Percentiles rank a stretch among this genome's conserved stretches.
Evolutionary conservation across 1,140 invertebrate genomes (phyloP).

Genomic region (Palaemon carinicauda): DNA sequence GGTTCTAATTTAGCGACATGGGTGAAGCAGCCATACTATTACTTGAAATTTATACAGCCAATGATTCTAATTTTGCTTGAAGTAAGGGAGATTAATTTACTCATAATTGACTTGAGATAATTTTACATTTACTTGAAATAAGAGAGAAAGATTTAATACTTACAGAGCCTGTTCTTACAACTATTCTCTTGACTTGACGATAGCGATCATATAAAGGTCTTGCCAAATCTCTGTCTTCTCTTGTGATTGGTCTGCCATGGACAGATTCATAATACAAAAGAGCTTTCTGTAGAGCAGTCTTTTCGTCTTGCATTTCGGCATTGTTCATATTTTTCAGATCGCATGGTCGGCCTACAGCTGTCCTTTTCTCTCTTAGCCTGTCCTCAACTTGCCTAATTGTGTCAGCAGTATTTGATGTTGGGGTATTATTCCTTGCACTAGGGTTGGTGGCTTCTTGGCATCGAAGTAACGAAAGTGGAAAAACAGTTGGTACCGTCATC

Average conservation of each 20-base stretch:
- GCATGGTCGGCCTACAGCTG: slow-evolving; percentile 72
- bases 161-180: slow-evolving; percentile 74
- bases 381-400: slow-evolving; percentile 67
- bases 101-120: no score
- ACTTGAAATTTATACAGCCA: background rate
- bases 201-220: slow-evolving; percentile 90
- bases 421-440: background rate
- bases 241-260: slow-evolving; percentile 82
- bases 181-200: slow-evolving; percentile 81
- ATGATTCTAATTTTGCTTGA: no score
- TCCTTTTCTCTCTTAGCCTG: slow-evolving; percentile 78
- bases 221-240: slow-evolving; percentile 85
- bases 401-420: slow-evolving; percentile 33
- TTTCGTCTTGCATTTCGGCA: slow-evolving; percentile 86
- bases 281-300: slow-evolving; percentile 88
- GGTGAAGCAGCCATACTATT: no score
- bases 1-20: no score
- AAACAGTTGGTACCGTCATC: slow-evolving; percentile 63
- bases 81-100: no score
- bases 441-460: slow-evolving; percentile 55
- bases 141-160: slow-evolving; percentile 62
- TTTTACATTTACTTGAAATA: background rate
- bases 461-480: slow-evolving; percentile 55
- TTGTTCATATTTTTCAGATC: slow-evolving; percentile 77
- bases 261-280: slow-evolving; percentile 86